A percentile compares a stretch with the other conserved stretches of the same genome.
Conservation (phyloP, 2,797 vertebrate species). For the Tokudaia muenninki region DNA sequence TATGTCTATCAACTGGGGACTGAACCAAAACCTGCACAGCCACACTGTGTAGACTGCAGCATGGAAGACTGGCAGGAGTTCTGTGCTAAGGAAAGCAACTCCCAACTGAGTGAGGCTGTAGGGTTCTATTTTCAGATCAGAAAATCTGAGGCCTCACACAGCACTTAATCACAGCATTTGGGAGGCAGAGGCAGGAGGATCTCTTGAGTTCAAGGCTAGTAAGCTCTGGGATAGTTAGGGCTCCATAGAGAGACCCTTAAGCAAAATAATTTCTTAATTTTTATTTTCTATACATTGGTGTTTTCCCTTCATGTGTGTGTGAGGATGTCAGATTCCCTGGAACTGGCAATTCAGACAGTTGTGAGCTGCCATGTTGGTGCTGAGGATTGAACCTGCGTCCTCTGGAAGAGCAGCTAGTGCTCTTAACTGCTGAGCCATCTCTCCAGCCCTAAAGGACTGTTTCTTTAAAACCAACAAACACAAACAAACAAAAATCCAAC, state of each 20-base stretch:
- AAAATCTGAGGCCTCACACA: not conserved
- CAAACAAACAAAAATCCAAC: not conserved
- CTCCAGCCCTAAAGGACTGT: not conserved
- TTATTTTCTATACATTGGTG: too few species aligned
- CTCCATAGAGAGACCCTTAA: not conserved
- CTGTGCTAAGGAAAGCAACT: not conserved
- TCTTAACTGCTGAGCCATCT: not conserved
- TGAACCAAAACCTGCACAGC: not conserved
- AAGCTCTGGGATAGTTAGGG: not conserved
- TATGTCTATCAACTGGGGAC: not conserved
- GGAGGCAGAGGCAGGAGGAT: not conserved
- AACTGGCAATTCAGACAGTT: not conserved
- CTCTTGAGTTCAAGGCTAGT: not conserved
- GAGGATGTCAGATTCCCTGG: too few species aligned
- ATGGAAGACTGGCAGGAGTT: not conserved
- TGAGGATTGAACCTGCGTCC: not conserved
- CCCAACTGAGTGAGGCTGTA: not conserved
- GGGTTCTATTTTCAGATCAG: conserved; percentile 7
- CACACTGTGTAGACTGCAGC: not conserved
- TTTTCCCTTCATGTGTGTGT: too few species aligned
- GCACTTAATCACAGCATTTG: not conserved
- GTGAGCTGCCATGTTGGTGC: not conserved
- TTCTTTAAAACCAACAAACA: not conserved
- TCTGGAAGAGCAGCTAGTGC: not conserved
- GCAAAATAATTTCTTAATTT: not conserved